These are phyloP conservation scores for Bombus turneri DNA, from an alignment of 1,140 invertebrate genomes.

Conservation along the genomic window DNA sequence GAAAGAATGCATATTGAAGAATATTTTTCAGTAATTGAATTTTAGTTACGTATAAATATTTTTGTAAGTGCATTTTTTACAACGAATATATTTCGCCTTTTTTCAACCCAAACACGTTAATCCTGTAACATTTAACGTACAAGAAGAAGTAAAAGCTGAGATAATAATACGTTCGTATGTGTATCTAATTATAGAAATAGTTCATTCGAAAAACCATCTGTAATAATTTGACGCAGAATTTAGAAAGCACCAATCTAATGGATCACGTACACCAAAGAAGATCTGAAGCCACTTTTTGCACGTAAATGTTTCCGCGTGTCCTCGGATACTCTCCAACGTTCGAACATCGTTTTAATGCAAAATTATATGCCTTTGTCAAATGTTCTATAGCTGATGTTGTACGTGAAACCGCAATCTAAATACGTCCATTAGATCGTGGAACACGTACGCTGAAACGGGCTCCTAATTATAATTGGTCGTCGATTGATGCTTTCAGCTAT, in stretches of 20 bases:
- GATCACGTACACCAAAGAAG: background rate
- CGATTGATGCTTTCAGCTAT: background rate
- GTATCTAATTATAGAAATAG: background rate
- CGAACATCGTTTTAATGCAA: background rate
- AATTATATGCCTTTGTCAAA: background rate
- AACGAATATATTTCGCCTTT: background rate
- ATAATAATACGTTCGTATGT: background rate
- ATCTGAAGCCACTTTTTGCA: background rate
- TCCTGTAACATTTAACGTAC: background rate
- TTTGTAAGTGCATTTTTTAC: background rate
- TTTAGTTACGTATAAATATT: background rate
- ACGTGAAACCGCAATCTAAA: background rate
- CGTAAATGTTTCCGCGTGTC: background rate
- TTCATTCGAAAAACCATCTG: background rate
- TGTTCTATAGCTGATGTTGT: background rate
- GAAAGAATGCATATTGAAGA: no score
- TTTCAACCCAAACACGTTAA: background rate
- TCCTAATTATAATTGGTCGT: background rate
- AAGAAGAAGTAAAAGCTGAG: background rate
- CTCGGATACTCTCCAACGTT: no score
- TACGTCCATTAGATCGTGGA: background rate
- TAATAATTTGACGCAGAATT: background rate
- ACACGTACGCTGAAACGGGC: background rate
- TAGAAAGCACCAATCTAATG: background rate
- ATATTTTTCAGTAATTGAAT: background rate